Base-by-base conservation (phyloP, 2,797 vertebrate species). In the Spondyliosoma cantharus region DNA sequence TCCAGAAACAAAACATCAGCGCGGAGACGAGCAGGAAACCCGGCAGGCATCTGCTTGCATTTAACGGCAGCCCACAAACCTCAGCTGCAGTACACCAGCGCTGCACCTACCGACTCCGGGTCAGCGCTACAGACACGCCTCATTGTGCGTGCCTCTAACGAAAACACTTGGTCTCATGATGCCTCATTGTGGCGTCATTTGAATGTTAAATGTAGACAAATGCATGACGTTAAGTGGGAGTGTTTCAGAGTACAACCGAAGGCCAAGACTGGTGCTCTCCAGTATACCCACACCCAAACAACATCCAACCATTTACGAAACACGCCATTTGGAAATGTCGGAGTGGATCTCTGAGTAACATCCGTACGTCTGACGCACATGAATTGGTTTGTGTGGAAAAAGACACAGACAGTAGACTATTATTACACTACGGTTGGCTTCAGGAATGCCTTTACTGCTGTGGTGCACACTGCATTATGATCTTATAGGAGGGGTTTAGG, bases 131-230 rank as follows among this genome's bases (percentile, higher is more conserved):
- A 8, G 7, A 19, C 27, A 14, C 15, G 22, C 59, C 46, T 54
- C 63, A 59, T 37, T 4, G 0, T 15, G 45, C 20, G 19, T 6
- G 59, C 43, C 81, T 71, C 42, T 15, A 17, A 80, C 63, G 60
- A 64, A 65, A 89, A 85, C 74, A 58, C 29, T 8, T n/a, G 68
- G 77, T 57, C 24, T 11, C 32, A 52, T 37, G 24, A 43, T 46
- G 61, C 52, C 77, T 74, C 24, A 81, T 84, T 69, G 45, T 83
- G 76, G 56, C 72, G 82, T 24, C 1, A 82, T 87, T 88, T 91
- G 84, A 87, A 73, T 87, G 85, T 68, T 67, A 81, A 87, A 90
- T 86, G 68, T 65, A 82, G 37, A 75, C 80, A 87, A 91, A 90
- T 71, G 15, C 3, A 49, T 2, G 11, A 45, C 13, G 65, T 64